Base-by-base conservation (phyloP, 2,113 vertebrate species). In the Corythaixoides concolor region DNA sequence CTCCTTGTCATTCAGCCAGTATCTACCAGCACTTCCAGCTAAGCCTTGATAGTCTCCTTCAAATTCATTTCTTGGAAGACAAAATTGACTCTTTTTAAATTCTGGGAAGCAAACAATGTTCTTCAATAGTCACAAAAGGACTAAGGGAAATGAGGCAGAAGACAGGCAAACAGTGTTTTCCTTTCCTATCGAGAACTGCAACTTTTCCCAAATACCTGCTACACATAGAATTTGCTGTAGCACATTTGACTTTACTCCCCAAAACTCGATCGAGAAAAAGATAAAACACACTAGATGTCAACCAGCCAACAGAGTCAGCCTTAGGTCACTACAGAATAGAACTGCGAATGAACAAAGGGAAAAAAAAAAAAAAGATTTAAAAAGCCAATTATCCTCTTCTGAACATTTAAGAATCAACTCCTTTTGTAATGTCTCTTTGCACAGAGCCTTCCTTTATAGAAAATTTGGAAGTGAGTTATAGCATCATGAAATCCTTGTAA, bases 1-100 rank as follows among this genome's bases (percentile, higher is more conserved):
- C 18, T 70, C 8, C 7, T 70, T 1, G 0, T 69, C 5, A 0
- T 24, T 78, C 35, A 70, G 19, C 0, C 0, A 72, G 5, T 35
- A 70, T 49, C 43, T 75, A n/a, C 30, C 33, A 82, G 62, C 66
- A 85, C 20, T 33, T 85, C 13, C 56, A 93, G 35, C 10, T 63
- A 91, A 81, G 8, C n/a, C 33, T 67, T 41, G 4, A 52, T 12
- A 7, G 5, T 37, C 11, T 50, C 41, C 50, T 80, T 79, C 52
- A 67, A 49, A 17, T 74, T 64, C 0, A 0, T 18, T 72, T 75
- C 16, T 41, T 64, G 8, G 30, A 75, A 94, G 20, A 88, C 22
- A 85, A 97, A 93, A 82, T 0, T 58, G 23, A 76, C 21, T 87
- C 19, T 26, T 79, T 67, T 68, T 56, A 64, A 85, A 50, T 62